A percentile compares a stretch with the other conserved stretches of the same genome.
These are phyloP conservation scores for Dufourea novaeangliae DNA, from an alignment of 1,140 invertebrate species.

Conservation along the genomic window DNA sequence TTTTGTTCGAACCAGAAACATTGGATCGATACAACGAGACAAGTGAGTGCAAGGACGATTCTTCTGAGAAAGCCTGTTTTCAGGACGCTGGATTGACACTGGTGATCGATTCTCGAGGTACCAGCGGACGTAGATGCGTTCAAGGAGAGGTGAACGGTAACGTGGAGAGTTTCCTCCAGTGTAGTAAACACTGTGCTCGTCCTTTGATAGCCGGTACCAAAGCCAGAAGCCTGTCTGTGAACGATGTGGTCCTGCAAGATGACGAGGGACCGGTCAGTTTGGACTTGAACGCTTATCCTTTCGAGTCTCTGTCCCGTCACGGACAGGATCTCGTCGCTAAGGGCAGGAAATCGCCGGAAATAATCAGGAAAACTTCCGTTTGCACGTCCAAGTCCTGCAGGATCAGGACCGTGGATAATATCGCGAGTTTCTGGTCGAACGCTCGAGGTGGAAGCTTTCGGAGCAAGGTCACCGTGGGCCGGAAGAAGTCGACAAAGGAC, in stretches of 20 bases:
- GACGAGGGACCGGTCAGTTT: background rate
- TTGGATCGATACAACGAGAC: background rate
- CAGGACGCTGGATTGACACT: conserved; percentile 27
- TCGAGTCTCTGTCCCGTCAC: background rate
- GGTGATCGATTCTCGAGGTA: conserved; percentile 29
- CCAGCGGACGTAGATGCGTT: background rate
- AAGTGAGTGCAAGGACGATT: background rate
- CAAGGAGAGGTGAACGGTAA: too few relatives aligned
- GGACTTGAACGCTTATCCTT: background rate
- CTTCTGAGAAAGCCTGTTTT: too few relatives aligned
- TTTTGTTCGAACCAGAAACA: conserved; percentile 61
- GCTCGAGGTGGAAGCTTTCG: conserved; percentile 68
- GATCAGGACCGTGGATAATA: conserved; percentile 69
- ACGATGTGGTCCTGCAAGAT: conserved; percentile 6
- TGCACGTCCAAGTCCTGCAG: conserved; percentile 58
- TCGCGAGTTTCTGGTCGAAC: conserved; percentile 69
- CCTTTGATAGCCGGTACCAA: background rate
- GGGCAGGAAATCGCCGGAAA: background rate
- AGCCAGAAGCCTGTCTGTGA: conserved; percentile 33
- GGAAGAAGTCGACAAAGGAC: conserved; percentile 65
- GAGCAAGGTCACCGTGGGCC: conserved; percentile 59
- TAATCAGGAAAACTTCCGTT: conserved; percentile 9
- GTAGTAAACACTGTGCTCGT: background rate
- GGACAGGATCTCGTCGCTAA: background rate
- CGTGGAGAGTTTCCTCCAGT: background rate